Conservation (phyloP, 2,797 vertebrate genomes). For the Notolepis coatsorum region DNA sequence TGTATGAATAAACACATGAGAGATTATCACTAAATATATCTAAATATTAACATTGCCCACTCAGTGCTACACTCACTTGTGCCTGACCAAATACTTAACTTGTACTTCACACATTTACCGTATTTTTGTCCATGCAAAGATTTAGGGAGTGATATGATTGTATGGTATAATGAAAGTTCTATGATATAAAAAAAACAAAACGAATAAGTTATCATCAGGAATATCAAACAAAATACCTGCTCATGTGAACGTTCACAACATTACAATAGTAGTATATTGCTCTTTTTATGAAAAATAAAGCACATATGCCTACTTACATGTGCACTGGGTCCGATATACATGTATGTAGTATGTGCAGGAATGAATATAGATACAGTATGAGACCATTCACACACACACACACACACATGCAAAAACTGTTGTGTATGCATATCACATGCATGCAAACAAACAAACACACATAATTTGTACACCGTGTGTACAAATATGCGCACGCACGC, state of each 20-base stretch:
- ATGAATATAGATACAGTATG: slow-evolving; percentile 44
- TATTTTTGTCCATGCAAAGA: slow-evolving; percentile 20
- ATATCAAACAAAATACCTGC: slow-evolving; percentile 31
- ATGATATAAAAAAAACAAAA: slow-evolving; percentile 41
- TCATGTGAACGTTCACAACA: slow-evolving; percentile 24
- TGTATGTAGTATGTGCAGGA: slow-evolving; percentile 48
- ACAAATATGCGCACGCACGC: neutral
- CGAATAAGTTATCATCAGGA: slow-evolving; percentile 66
- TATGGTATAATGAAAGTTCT: slow-evolving; percentile 15
- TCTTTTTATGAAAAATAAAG: slow-evolving; percentile 12
- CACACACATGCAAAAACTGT: slow-evolving; percentile 37
- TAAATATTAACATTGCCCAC: slow-evolving; percentile 16
- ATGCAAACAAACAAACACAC: slow-evolving; percentile 17
- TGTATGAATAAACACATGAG: slow-evolving; percentile 41
- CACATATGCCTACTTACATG: slow-evolving; percentile 21
- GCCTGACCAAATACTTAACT: slow-evolving; percentile 9
- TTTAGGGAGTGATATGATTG: neutral
- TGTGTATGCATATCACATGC: neutral
- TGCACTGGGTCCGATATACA: slow-evolving; percentile 45
- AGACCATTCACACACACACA: slow-evolving; percentile 25
- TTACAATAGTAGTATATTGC: slow-evolving; percentile 12
- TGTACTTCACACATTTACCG: neutral
- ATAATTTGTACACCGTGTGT: slow-evolving; percentile 5
- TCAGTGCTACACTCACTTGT: slow-evolving; percentile 8
- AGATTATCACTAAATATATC: slow-evolving; percentile 14